These are phyloP conservation scores for Melipona quadrifasciata DNA, from an alignment of 1,140 invertebrate genomes.

Conservation along the genomic window DNA sequence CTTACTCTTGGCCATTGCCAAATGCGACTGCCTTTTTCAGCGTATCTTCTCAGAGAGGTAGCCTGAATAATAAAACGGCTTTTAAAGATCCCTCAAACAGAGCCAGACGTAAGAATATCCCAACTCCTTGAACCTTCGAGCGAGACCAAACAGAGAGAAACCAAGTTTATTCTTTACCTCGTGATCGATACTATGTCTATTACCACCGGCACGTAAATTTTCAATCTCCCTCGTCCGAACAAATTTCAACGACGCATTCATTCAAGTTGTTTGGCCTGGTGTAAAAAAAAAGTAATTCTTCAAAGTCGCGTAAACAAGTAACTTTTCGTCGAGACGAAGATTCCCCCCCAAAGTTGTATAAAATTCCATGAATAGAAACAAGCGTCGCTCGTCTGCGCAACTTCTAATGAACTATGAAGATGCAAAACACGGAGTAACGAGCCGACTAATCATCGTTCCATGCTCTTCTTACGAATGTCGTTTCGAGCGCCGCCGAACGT, in stretches of 20 bases:
- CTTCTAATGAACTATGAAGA: constrained; percentile 31
- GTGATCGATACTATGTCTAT: background rate
- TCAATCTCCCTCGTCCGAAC: too few species aligned
- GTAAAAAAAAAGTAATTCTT: background rate
- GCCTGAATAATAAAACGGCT: constrained; percentile 71
- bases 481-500: background rate
- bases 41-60: constrained; percentile 48
- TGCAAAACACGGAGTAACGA: constrained; percentile 11
- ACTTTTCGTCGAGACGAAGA: constrained; percentile 2
- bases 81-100: constrained; percentile 27
- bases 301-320: background rate
- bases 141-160: background rate
- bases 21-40: constrained; percentile 48
- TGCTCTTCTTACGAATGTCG: constrained; percentile 5
- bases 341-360: background rate
- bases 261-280: background rate
- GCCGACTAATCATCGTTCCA: background rate
- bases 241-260: background rate
- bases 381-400: constrained; percentile 5
- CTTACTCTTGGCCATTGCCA: constrained; percentile 17
- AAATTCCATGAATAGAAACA: constrained; percentile 36
- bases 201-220: too few species aligned
- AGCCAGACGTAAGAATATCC: too few species aligned
- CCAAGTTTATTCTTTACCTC: background rate
- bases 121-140: background rate